These are phyloP conservation scores for Scotopteryx bipunctaria DNA, from an alignment of 2,888 invertebrate species.

Conservation along the genomic window DNA sequence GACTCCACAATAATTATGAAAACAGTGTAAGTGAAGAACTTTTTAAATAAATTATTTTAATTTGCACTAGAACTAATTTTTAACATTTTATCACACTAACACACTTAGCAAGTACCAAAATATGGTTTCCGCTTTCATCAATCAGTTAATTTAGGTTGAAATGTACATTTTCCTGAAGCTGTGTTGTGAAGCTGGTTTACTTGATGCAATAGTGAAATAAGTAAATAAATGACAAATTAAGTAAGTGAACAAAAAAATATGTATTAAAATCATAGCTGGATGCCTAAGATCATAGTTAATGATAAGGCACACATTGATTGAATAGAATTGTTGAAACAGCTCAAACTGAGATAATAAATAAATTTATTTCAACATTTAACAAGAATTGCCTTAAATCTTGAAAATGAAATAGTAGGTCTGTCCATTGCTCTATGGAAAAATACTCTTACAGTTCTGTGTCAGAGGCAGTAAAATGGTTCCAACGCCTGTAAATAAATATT, in stretches of 20 bases:
- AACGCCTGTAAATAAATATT: conserved; percentile 75
- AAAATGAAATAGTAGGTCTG: conserved; percentile 8
- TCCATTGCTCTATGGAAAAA: conserved; percentile 1
- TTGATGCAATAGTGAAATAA: not conserved
- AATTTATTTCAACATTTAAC: conserved; percentile 28
- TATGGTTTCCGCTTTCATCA: too few species aligned
- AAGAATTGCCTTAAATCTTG: conserved; percentile 25
- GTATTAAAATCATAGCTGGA: conserved; percentile 7
- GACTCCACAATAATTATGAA: not conserved
- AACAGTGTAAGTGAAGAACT: not conserved
- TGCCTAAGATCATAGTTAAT: conserved; percentile 21
- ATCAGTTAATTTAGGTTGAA: too few species aligned
- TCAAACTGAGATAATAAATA: conserved; percentile 22
- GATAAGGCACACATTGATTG: conserved; percentile 28
- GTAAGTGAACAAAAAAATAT: not conserved
- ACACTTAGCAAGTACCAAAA: too few species aligned
- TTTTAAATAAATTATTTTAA: not conserved
- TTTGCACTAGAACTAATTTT: not conserved
- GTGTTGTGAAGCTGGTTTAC: not conserved
- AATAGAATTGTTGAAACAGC: conserved; percentile 5
- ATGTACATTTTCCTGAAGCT: not conserved
- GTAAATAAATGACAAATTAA: not conserved
- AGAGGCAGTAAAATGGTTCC: conserved; percentile 57
- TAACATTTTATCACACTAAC: not conserved
- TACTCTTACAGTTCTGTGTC: conserved; percentile 57